phyloP scores from a whole-genome alignment of 1,140 invertebrate genomes.

The Cephus cinctus region DNA sequence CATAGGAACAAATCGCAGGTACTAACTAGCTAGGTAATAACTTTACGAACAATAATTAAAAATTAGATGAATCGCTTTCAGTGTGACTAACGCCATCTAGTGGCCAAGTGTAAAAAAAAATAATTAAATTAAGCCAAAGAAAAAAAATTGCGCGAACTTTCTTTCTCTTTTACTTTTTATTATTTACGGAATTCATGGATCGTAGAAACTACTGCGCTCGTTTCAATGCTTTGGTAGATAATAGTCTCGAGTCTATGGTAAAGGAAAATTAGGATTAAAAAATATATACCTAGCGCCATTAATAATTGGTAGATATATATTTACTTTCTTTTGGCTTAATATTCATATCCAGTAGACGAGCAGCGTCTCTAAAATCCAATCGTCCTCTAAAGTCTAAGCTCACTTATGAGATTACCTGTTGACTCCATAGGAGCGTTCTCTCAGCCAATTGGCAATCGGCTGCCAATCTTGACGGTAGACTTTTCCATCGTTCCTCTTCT shows the following conservation, averaged over 20 bases:
- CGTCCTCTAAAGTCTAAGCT: conserved; percentile 5
- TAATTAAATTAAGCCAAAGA: background rate
- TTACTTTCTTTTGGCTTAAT: too few species aligned
- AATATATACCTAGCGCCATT: too few species aligned
- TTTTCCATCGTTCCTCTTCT: conserved; percentile 48
- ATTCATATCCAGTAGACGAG: too few species aligned
- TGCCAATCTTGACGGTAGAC: conserved; percentile 44
- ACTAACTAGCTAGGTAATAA: conserved; percentile 10
- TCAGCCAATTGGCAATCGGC: conserved; percentile 47
- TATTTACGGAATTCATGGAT: background rate
- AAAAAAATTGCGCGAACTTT: too few species aligned
- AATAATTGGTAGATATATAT: too few species aligned
- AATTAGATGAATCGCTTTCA: too few species aligned
- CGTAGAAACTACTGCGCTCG: too few species aligned
- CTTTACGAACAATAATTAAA: background rate
- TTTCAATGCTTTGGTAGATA: too few species aligned
- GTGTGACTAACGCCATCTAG: too few species aligned
- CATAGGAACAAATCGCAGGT: conserved; percentile 33
- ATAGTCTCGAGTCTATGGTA: too few species aligned
- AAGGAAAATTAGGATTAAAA: too few species aligned
- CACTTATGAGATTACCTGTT: conserved; percentile 47
- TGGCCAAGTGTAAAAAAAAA: background rate
- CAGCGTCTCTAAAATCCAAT: conserved; percentile 6
- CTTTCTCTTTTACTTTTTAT: too few species aligned
- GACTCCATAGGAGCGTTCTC: conserved; percentile 44